A percentile compares a stretch with the other conserved stretches of the same genome.
phyloP scores from a whole-genome alignment of 35 echinoderm and acorn worm species.

The Apostichopus parvimensis region DNA sequence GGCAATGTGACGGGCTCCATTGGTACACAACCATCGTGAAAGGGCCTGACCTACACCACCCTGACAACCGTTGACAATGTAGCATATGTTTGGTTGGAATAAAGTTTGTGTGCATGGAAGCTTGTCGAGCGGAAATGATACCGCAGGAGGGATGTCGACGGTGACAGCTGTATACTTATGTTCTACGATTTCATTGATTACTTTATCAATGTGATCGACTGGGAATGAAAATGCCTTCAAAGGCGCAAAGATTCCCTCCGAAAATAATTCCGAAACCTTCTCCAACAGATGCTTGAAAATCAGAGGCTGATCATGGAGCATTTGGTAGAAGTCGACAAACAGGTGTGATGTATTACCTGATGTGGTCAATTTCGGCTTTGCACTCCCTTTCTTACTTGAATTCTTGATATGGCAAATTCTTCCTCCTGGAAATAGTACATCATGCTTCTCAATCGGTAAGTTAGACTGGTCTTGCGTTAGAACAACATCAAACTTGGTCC shows the following conservation, averaged over 20 bases:
- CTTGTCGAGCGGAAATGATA: constrained; percentile 5
- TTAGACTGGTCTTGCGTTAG: not conserved
- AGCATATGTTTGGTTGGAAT: constrained; percentile 75
- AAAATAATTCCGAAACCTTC: constrained; percentile 18
- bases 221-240: not conserved
- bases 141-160: not conserved
- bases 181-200: not conserved
- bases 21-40: constrained; percentile 71
- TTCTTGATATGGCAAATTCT: constrained; percentile 12
- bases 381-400: not conserved
- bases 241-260: constrained; percentile 8
- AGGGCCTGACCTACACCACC: constrained; percentile 74
- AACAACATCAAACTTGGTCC: constrained; percentile 20
- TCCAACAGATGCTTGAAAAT: not conserved
- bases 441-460: not conserved
- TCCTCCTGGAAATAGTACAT: not conserved
- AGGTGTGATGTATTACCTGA: constrained; percentile 13
- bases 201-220: constrained; percentile 32
- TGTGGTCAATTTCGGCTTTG: constrained; percentile 7
- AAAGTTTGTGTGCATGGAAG: constrained; percentile 3
- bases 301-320: not conserved
- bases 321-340: constrained; percentile 7
- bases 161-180: not conserved
- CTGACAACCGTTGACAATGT: constrained; percentile 77
- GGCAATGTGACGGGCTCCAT: constrained; percentile 77